phyloP scores from a whole-genome alignment of 2,113 vertebrate species.

The Miniopterus natalensis region DNA sequence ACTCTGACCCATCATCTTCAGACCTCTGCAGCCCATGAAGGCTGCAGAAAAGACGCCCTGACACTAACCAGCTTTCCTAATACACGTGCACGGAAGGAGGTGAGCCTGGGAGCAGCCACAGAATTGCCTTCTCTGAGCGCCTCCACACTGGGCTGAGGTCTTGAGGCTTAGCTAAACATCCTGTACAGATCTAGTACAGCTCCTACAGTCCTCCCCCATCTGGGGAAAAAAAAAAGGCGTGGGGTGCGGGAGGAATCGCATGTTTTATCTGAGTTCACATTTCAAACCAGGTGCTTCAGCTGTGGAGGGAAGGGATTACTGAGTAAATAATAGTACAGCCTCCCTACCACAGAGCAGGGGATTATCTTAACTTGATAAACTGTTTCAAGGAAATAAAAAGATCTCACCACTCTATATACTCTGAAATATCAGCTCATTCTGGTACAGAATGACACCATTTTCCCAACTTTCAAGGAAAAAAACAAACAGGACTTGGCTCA shows the following conservation, averaged over 20 bases:
- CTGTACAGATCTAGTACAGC: slow-evolving; percentile 33
- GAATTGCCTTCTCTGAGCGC: background rate
- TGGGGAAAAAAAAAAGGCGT: background rate
- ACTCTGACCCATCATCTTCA: background rate
- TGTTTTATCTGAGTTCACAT: slow-evolving; percentile 28
- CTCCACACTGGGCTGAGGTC: background rate
- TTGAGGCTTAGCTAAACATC: slow-evolving; percentile 19
- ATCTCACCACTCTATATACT: background rate
- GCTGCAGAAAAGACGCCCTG: background rate
- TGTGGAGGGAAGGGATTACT: background rate
- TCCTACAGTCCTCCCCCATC: slow-evolving; percentile 38
- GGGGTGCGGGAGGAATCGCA: background rate
- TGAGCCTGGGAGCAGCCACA: background rate
- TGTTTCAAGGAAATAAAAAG: slow-evolving; percentile 52
- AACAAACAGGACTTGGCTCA: background rate
- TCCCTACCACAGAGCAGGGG: background rate
- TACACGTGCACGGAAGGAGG: background rate
- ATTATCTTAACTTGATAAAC: slow-evolving; percentile 47
- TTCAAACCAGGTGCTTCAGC: slow-evolving; percentile 59
- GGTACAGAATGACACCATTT: background rate
- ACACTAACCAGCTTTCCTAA: background rate
- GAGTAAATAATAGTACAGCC: background rate
- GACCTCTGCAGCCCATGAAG: background rate
- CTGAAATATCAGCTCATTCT: slow-evolving; percentile 34
- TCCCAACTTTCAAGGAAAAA: slow-evolving; percentile 39